Evolutionary conservation across 1,140 invertebrate species (phyloP), one percentile per base, ranked within the genome.

Genomic region (Nymphalis io): DNA sequence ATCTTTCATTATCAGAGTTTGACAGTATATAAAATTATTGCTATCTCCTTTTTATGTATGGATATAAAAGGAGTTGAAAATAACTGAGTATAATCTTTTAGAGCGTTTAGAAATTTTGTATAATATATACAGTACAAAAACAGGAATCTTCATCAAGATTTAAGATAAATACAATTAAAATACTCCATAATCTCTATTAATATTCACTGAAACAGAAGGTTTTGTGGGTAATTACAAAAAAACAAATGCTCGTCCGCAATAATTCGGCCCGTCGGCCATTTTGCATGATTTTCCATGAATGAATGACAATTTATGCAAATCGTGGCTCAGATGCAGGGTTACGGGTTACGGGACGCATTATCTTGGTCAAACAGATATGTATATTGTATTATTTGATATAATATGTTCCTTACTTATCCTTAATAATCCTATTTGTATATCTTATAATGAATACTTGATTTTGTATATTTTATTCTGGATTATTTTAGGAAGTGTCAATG

Each of bases 281-380:
- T 60, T 60, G 58, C 58, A 60, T 60, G 58, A 60, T 60, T 60
- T 63, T 63, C 42, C 40, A 63, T 63, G 15, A 63, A 63, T 51
- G 61, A 48, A 60, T 60, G 58, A 18, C 33, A 60, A 60, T 60
- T 60, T 60, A 60, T 60, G 58, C 38, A 60, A 60, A 60, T 60
- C 38, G 38, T 13, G 58, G 58, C 33, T 60, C 58, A 40, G 58
- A 40, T 60, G 58, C 58, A 60, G 23, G 58, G 44, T 46, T 18
- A 46, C 44, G 44, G 53, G 53, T 57, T 27, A 44, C 53, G 21
- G 21, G 39, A 40, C 38, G 38, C 16, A 60, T 60, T 60, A 40
- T 60, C 59, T 44, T 60, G 38, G 38, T 42, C 21, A 60, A 60
- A 60, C 59, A 60, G 38, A 44, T 44, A 60, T 33, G 5, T 33